Evolutionary conservation across 2,888 invertebrate species (phyloP).

Genomic region (Buathra laborator): DNA sequence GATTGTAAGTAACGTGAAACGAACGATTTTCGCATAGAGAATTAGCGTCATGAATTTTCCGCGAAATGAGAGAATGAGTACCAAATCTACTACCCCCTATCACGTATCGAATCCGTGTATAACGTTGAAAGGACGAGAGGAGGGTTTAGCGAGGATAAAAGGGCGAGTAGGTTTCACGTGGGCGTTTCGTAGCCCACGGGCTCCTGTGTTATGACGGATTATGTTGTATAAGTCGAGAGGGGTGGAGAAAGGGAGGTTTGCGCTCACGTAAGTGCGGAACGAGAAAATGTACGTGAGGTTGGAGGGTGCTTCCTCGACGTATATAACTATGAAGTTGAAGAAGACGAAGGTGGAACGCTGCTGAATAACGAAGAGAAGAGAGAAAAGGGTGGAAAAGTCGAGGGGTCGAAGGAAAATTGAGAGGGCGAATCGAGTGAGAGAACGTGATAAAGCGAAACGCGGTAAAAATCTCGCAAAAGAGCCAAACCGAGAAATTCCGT

Average conservation of each 20-base stretch:
- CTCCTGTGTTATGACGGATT: constrained; percentile 72
- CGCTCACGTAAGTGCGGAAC: constrained; percentile 59
- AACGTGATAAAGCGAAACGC: constrained; percentile 18
- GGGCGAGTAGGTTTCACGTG: constrained; percentile 43
- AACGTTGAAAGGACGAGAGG: neutral
- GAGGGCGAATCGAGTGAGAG: constrained; percentile 29
- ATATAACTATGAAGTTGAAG: neutral
- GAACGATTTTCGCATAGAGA: constrained; percentile 5
- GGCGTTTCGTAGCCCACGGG: constrained; percentile 49
- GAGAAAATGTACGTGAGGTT: constrained; percentile 54
- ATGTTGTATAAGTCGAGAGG: constrained; percentile 66
- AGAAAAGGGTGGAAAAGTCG: constrained; percentile 24
- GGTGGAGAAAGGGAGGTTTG: neutral
- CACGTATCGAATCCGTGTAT: neutral
- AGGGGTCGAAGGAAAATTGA: constrained; percentile 33
- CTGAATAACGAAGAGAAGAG: neutral
- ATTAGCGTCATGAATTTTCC: constrained; percentile 44
- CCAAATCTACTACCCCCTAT: constrained; percentile 1
- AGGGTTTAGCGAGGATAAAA: constrained; percentile 20
- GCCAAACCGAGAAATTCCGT: constrained; percentile 33
- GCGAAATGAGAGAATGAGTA: constrained; percentile 20
- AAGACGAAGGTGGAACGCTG: neutral
- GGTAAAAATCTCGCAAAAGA: constrained; percentile 24
- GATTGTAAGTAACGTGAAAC: neutral
- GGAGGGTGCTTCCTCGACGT: constrained; percentile 22